phyloP scores from a whole-genome alignment of 1,140 invertebrate species.

The Diplogasteroides magnus region DNA sequence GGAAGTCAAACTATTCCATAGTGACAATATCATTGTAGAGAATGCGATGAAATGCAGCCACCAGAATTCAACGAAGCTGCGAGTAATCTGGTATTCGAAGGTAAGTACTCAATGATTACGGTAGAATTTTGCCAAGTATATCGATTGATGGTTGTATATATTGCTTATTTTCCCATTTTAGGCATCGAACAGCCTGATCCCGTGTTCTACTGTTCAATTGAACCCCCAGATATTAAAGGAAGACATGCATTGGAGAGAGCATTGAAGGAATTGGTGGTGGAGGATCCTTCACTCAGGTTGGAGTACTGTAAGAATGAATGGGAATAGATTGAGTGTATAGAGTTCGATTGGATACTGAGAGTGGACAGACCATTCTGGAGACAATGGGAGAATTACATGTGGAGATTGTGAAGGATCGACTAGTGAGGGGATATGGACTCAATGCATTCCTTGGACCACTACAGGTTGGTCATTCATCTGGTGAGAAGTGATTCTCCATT shows the following conservation, averaged over 20 bases:
- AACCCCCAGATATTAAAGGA: conserved; percentile 74
- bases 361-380: conserved; percentile 50
- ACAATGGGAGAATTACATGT: conserved; percentile 92
- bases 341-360: conserved; percentile 40
- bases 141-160: too few species aligned
- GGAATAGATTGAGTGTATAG: conserved; percentile 66
- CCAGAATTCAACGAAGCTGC: too few species aligned
- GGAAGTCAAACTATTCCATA: too few species aligned
- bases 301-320: neutral
- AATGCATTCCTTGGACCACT: conserved; percentile 84
- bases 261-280: conserved; percentile 72
- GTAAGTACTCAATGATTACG: neutral
- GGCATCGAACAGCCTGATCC: conserved; percentile 76
- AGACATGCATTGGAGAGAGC: conserved; percentile 76
- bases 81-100: conserved; percentile 5
- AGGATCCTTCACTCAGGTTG: neutral
- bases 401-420: conserved; percentile 82
- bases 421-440: conserved; percentile 80
- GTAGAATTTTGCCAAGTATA: conserved; percentile 4
- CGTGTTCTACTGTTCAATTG: conserved; percentile 93
- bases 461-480: conserved; percentile 65
- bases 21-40: too few species aligned
- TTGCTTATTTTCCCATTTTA: too few species aligned
- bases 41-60: too few species aligned
- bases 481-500: conserved; percentile 66